Evolutionary conservation across 2,113 vertebrate genomes (phyloP).

Genomic region (Semnornis frantzii): DNA sequence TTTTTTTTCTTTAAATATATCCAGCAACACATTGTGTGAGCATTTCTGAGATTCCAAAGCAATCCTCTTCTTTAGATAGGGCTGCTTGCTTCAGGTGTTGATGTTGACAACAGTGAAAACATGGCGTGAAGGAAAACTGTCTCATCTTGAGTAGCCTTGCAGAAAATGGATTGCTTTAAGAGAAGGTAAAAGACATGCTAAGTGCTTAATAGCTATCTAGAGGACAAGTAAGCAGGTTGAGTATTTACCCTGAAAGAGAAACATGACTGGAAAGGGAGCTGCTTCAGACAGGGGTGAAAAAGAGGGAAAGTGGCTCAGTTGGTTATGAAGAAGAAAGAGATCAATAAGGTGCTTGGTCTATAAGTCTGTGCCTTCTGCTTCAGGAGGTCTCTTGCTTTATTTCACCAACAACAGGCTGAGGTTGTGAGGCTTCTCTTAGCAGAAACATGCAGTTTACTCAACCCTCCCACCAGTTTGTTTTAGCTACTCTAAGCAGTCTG

Average conservation of each 20-base stretch:
- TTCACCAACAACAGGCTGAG: slow-evolving; percentile 20
- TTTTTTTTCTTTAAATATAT: background rate
- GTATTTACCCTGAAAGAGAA: background rate
- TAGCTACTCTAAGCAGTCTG: slow-evolving; percentile 33
- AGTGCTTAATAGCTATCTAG: background rate
- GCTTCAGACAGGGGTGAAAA: background rate
- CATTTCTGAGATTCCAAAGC: background rate
- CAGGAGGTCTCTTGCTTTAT: background rate
- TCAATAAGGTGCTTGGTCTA: background rate
- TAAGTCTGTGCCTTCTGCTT: background rate
- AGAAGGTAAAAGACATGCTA: background rate
- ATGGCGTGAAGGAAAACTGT: background rate
- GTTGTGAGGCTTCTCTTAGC: slow-evolving; percentile 21
- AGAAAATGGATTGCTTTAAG: background rate
- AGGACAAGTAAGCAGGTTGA: background rate
- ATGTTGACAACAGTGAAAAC: slow-evolving; percentile 9
- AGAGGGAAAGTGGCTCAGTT: background rate
- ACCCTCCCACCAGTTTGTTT: slow-evolving; percentile 10
- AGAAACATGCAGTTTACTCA: slow-evolving; percentile 31
- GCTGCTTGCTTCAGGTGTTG: slow-evolving; percentile 1
- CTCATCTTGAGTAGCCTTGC: background rate
- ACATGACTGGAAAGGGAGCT: background rate
- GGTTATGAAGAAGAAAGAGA: background rate
- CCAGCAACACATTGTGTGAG: background rate
- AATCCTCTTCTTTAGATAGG: background rate